Evolutionary conservation across 2,797 vertebrate genomes (phyloP).

Genomic region (Morelia viridis): DNA sequence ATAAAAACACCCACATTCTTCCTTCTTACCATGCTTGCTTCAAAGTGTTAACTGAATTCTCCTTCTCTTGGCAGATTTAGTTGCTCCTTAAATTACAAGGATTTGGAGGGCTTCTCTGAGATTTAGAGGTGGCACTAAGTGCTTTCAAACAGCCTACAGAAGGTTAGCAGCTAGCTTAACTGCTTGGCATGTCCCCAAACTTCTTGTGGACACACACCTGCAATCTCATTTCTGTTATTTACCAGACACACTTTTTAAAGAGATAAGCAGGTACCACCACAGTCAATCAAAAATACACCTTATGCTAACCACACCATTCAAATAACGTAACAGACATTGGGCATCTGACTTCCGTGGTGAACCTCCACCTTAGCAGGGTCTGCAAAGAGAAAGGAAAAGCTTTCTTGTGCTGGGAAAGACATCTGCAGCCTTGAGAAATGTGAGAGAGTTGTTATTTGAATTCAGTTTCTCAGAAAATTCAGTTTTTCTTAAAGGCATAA

Average conservation of each 20-base stretch:
- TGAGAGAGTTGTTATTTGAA: neutral
- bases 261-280: constrained; percentile 23
- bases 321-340: neutral
- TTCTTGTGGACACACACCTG: neutral
- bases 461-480: neutral
- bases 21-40: neutral
- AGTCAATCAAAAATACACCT: neutral
- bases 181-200: neutral
- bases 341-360: neutral
- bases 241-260: neutral
- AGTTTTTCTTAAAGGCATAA: neutral
- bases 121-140: neutral
- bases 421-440: constrained; percentile 1
- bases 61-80: neutral
- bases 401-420: neutral
- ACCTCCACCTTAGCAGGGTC: neutral
- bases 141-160: neutral
- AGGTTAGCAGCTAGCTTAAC: neutral
- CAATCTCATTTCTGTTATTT: constrained; percentile 19
- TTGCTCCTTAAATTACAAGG: neutral
- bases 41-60: neutral
- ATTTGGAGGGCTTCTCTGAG: fast-evolving
- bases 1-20: neutral
- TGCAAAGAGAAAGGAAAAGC: neutral
- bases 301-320: constrained; percentile 6